Conservation (phyloP, 2,797 vertebrate species). For the Merluccius polli region DNA sequence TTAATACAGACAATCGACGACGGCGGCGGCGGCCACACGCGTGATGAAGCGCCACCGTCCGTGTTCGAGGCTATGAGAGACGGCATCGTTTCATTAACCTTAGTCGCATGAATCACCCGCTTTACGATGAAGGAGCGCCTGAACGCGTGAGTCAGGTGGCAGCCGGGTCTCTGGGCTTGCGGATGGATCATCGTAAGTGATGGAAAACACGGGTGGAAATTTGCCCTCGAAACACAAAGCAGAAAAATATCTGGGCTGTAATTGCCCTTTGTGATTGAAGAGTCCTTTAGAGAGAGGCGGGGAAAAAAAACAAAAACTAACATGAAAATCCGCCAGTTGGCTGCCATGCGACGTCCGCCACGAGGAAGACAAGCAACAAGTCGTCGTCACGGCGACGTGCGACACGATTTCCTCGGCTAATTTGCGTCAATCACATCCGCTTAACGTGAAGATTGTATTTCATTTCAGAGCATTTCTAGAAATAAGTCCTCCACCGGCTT, state of each 20-base stretch:
- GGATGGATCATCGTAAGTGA: background rate
- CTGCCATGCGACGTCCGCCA: background rate
- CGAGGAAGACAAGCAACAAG: background rate
- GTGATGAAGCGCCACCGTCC: no score
- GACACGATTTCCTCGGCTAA: background rate
- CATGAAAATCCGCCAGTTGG: background rate
- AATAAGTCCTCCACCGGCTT: background rate
- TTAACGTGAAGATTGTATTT: background rate
- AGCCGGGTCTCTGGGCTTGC: background rate
- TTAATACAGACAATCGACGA: no score
- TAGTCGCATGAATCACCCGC: background rate
- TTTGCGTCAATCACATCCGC: background rate
- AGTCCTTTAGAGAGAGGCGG: slow-evolving; percentile 34
- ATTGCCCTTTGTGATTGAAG: background rate
- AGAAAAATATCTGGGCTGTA: background rate
- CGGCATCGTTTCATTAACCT: background rate
- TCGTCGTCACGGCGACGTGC: background rate
- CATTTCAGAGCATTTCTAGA: background rate
- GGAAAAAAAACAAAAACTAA: background rate
- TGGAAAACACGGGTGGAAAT: background rate
- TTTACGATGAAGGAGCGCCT: background rate
- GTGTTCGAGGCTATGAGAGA: no score
- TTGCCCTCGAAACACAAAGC: background rate
- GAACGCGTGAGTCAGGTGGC: background rate
- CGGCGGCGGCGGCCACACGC: no score